Base-by-base conservation (phyloP, 2,113 vertebrate genomes). In the Pomatorhinus ruficollis region DNA sequence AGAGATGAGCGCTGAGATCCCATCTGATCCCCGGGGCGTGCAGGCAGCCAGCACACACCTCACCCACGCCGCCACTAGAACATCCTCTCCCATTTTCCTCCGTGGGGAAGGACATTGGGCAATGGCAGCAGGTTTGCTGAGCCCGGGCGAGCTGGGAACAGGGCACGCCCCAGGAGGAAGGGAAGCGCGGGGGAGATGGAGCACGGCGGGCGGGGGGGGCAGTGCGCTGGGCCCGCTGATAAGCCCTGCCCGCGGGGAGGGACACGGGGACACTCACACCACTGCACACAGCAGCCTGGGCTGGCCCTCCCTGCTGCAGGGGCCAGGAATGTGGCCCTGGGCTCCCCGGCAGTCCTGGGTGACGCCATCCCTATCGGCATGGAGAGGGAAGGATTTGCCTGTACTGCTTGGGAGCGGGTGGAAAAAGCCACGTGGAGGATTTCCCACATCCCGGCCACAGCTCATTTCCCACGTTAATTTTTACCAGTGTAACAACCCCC, bases 281-380 rank as follows among this genome's bases (percentile, higher is more conserved):
- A 3, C 3, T 2, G 61, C 84, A 6, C 78, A 11, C 10, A 1
- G 39, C 75, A 44, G 75, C 24, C 2, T 0, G 37, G 4, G 24
- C 74, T 3, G 64, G 42, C 35, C 37, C 31, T 5, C 44, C 64
- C 72, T 3, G 3, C 44, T 11, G 42, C 40, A 3, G 47, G 52
- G 0, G 0, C 15, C 6, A 3, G 68, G 24, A 42, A 24, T 0
- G 12, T 0, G 33, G 23, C 37, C 39, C 39, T 3, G 0, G 11
- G 1, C 17, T 42, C 37, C 7, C n/a, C 1, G 1, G 33, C 47
- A 35, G 24, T 0, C 9, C 35, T 2, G 35, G 74, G 33, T 18
- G 61, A 66, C 0, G 2, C 57, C 2, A 5, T 23, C 0, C 3
- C 27, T 2, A 5, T 5, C 3, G 0, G 33, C 21, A 0, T 0